These are phyloP conservation scores for Harpagifer antarcticus DNA, from an alignment of 2,797 vertebrate genomes.

Conservation along the genomic window DNA sequence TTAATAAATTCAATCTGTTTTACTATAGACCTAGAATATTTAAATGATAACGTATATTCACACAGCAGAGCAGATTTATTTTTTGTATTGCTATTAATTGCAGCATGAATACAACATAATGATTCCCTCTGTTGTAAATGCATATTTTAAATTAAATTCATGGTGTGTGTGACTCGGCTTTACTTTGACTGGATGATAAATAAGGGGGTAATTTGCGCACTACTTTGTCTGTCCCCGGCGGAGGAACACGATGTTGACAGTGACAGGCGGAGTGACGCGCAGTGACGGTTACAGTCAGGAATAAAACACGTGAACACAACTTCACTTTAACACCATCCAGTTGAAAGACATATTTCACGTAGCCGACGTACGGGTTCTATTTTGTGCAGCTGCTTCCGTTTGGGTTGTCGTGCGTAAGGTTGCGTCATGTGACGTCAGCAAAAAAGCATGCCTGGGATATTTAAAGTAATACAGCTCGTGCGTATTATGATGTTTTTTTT, in stretches of 20 bases:
- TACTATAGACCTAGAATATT: not conserved
- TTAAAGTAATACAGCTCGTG: constrained; percentile 61
- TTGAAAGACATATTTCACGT: rapidly evolving
- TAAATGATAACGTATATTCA: not conserved
- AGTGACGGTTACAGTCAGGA: constrained; percentile 43
- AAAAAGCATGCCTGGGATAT: constrained; percentile 46
- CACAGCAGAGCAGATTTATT: not conserved
- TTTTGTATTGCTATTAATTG: not conserved
- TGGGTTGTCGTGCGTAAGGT: not conserved
- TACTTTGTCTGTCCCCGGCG: constrained; percentile 72
- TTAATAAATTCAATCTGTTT: no score
- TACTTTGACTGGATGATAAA: not conserved
- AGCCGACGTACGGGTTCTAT: rapidly evolving
- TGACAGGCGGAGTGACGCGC: constrained; percentile 62
- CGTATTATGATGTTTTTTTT: not conserved
- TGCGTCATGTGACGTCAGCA: constrained; percentile 67
- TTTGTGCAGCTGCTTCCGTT: not conserved
- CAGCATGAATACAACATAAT: not conserved
- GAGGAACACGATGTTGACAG: constrained; percentile 85
- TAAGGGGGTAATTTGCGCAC: constrained; percentile 38
- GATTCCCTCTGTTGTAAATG: not conserved
- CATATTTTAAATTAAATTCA: not conserved
- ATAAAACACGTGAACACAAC: constrained; percentile 8
- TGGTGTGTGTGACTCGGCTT: not conserved
- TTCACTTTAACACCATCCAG: not conserved